These are phyloP conservation scores for Ptilodon capucinus DNA, from an alignment of 2,888 invertebrate species.

Conservation along the genomic window DNA sequence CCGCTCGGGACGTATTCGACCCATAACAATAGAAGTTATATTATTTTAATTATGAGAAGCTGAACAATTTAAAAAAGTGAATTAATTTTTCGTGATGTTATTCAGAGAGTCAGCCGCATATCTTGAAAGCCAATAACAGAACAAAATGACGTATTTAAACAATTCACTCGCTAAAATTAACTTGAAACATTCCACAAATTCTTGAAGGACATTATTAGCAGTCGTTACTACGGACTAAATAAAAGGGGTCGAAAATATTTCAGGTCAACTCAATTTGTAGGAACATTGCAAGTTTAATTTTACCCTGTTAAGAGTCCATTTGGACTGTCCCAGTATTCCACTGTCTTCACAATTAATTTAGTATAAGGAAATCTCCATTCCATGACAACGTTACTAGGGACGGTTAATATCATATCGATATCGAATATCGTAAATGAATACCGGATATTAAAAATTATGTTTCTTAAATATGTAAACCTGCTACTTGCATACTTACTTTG, in stretches of 20 bases:
- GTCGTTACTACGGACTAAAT: constrained; percentile 67
- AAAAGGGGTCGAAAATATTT: constrained; percentile 72
- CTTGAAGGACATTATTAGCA: constrained; percentile 73
- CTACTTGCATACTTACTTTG: too few relatives aligned
- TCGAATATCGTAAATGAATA: too few relatives aligned
- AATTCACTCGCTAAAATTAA: constrained; percentile 66
- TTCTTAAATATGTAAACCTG: too few relatives aligned
- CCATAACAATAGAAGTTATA: too few relatives aligned
- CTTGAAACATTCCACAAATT: constrained; percentile 79
- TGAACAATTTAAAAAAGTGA: too few relatives aligned
- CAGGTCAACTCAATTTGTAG: constrained; percentile 68
- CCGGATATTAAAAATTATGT: too few relatives aligned
- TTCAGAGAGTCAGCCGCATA: too few relatives aligned
- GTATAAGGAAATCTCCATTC: constrained; percentile 73
- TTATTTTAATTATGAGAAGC: too few relatives aligned
- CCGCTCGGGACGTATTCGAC: too few relatives aligned
- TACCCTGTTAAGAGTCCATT: constrained; percentile 64
- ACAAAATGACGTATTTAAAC: constrained; percentile 54
- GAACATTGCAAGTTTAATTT: constrained; percentile 70
- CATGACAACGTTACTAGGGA: constrained; percentile 69
- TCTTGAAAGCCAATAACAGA: constrained; percentile 51
- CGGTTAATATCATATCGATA: too few relatives aligned
- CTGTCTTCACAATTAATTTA: constrained; percentile 72
- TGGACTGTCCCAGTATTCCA: constrained; percentile 45
- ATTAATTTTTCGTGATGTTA: too few relatives aligned